phyloP scores from a whole-genome alignment of 2,888 invertebrate genomes.

The Drosophila bunnanda region DNA sequence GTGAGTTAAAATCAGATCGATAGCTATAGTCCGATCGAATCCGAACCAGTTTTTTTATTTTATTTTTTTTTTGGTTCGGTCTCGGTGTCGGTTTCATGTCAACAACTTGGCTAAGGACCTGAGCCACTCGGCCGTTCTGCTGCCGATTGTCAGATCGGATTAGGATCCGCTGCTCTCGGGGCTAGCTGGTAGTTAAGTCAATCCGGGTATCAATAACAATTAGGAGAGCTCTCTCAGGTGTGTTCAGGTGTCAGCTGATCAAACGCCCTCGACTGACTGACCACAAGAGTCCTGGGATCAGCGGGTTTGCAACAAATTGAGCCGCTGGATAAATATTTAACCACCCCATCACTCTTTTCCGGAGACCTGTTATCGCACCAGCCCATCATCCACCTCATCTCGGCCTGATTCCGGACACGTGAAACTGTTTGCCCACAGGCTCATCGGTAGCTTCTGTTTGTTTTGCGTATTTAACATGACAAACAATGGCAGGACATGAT shows the following conservation, averaged over 20 bases:
- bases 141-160: conserved; percentile 76
- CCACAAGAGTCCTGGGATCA: conserved; percentile 47
- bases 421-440: conserved; percentile 65
- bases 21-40: conserved; percentile 53
- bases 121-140: conserved; percentile 65
- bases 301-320: conserved; percentile 56
- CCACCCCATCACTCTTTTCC: conserved; percentile 15
- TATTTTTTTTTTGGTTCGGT: not conserved
- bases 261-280: conserved; percentile 55
- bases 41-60: conserved; percentile 60
- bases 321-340: conserved; percentile 57
- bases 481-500: conserved; percentile 32
- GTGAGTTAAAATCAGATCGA: conserved; percentile 76
- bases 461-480: conserved; percentile 57
- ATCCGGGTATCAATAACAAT: conserved; percentile 69
- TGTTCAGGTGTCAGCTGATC: conserved; percentile 77
- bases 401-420: conserved; percentile 59
- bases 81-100: conserved; percentile 66
- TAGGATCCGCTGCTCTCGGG: conserved; percentile 52
- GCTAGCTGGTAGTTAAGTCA: conserved; percentile 32
- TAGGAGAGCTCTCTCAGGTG: conserved; percentile 49
- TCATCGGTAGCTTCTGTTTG: conserved; percentile 59
- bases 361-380: conserved; percentile 77
- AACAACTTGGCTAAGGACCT: conserved; percentile 67
- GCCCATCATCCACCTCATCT: conserved; percentile 52